phyloP scores from a whole-genome alignment of 1,140 invertebrate genomes.

The Tetraneura akinire region DNA sequence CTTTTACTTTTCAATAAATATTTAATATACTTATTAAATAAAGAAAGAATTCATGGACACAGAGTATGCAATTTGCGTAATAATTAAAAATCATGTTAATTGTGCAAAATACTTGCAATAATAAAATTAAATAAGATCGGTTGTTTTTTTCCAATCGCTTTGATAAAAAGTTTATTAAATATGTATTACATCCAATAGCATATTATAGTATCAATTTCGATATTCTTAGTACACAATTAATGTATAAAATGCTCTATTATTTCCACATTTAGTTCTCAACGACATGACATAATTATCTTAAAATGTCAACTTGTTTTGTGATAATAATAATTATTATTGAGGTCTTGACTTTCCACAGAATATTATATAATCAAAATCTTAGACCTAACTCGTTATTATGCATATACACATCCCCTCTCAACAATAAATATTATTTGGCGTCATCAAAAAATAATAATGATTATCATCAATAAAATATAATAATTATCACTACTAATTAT shows the following conservation, averaged over 20 bases:
- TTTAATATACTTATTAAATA: too few species aligned
- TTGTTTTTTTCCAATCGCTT: neutral
- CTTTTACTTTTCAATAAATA: too few species aligned
- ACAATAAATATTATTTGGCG: neutral
- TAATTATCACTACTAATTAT: neutral
- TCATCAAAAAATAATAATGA: neutral
- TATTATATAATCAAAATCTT: neutral
- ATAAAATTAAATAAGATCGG: neutral
- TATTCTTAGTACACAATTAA: neutral
- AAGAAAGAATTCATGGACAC: too few species aligned
- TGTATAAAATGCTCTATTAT: neutral
- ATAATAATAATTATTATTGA: neutral
- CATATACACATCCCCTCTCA: neutral
- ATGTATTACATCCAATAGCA: neutral
- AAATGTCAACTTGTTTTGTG: neutral
- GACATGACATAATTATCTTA: neutral
- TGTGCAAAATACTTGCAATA: neutral
- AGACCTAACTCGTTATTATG: neutral
- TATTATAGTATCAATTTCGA: too few species aligned
- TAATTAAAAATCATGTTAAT: too few species aligned
- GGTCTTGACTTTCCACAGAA: neutral
- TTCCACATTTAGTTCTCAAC: neutral
- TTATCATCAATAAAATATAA: neutral
- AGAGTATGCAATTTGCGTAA: too few species aligned
- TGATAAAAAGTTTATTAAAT: neutral